phyloP scores from a whole-genome alignment of 2,113 vertebrate genomes.

The Natator depressus region DNA sequence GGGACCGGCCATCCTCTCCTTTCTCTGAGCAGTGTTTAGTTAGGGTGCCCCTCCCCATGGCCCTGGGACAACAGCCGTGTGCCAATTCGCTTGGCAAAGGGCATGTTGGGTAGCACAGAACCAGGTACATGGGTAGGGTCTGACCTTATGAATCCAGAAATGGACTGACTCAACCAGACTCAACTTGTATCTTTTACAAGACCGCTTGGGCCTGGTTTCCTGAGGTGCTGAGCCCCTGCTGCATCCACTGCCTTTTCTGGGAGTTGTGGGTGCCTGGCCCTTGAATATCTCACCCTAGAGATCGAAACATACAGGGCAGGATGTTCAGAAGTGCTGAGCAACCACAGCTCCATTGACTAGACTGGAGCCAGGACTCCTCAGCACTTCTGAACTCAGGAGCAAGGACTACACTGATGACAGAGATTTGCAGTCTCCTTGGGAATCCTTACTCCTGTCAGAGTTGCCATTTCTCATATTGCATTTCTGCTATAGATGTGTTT shows the following conservation, averaged over 20 bases:
- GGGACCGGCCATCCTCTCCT: neutral
- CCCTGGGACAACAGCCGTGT: neutral
- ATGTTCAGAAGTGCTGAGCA: neutral
- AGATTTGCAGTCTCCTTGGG: neutral
- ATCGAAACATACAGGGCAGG: neutral
- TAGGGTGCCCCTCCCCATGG: neutral
- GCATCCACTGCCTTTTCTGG: neutral
- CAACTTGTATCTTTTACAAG: neutral
- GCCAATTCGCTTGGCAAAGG: neutral
- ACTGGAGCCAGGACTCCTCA: neutral
- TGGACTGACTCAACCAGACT: neutral
- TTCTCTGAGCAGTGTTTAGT: neutral
- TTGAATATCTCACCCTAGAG: neutral
- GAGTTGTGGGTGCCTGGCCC: neutral
- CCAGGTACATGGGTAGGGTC: neutral
- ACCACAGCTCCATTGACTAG: neutral
- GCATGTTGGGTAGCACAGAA: neutral
- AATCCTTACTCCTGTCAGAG: neutral
- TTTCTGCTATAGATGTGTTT: neutral
- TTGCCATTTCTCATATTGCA: neutral
- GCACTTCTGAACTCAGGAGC: neutral
- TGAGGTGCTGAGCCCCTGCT: neutral
- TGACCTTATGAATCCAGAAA: neutral
- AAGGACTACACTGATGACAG: neutral
- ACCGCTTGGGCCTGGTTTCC: neutral